Conservation (phyloP, 2,113 vertebrate species). For the Capra hircus region DNA sequence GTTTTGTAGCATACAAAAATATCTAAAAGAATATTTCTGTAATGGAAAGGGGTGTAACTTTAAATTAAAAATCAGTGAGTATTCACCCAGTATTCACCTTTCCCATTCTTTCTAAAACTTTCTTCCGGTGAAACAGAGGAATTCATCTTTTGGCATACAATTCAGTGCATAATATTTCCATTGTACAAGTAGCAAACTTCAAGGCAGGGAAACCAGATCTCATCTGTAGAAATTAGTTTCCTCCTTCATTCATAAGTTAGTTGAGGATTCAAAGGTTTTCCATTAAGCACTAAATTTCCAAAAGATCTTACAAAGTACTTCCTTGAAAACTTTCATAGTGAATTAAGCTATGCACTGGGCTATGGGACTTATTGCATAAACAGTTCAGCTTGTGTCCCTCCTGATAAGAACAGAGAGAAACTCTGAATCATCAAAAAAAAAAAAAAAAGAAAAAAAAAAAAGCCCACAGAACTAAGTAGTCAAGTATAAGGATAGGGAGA, state of each 20-base stretch:
- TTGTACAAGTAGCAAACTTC: not conserved
- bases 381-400: not conserved
- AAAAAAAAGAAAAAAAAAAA: not conserved
- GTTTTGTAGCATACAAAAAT: not conserved
- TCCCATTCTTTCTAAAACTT: not conserved
- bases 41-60: not conserved
- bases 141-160: not conserved
- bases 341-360: not conserved
- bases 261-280: not conserved
- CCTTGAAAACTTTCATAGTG: not conserved
- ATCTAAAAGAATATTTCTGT: not conserved
- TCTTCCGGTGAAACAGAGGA: not conserved
- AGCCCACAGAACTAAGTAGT: not conserved
- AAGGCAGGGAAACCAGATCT: not conserved
- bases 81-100: not conserved
- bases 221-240: not conserved
- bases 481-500: not conserved
- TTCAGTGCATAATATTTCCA: not conserved
- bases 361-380: not conserved
- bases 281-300: not conserved
- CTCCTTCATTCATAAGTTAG: slow-evolving; percentile 5
- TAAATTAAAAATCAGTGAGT: not conserved
- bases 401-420: not conserved
- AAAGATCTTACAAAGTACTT: not conserved
- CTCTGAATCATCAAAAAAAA: not conserved